Base-by-base conservation (phyloP, 2,797 vertebrate species). In the Cossypha polioptera region DNA sequence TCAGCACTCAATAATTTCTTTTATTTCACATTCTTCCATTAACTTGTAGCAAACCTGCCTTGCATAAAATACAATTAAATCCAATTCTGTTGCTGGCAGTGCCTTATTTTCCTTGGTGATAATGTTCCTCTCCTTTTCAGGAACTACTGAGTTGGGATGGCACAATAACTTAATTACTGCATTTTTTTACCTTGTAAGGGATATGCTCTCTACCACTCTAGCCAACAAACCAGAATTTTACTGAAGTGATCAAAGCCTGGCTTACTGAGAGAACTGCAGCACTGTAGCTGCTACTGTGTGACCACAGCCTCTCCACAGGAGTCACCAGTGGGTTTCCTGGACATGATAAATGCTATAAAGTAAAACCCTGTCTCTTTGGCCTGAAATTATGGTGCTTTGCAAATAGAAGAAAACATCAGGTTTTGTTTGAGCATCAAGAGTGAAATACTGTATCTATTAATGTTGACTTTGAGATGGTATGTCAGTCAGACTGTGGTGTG, bases 201-300 rank as follows among this genome's bases (percentile, higher is more conserved):
- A 10, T 8, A 50, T 3, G 3, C 0, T 72, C 2, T 76, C 14
- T 81, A 5, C 5, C 5, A 16, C 5, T 33, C 9, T 6, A 31
- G 2, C 1, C 2, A 81, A 65, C 20, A 75, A 81, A 81, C 1
- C 3, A 61, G 28, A 67, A 55, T 71, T 74, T 43, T 68, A 5
- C 2, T 53, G 7, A 87, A 42, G 4, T 51, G 13, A 36, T 4
- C 10, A 18, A 72, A 61, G 2, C 10, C 51, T 65, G 13, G 31
- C 26, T 72, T 48, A n/a, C 24, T 4, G 40, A 67, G 10, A 83
- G 5, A 13, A 26, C 10, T 50, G 33, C 18, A 91, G 24, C 22
- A 67, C 1, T 72, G 19, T 6, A 47, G 28, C 22, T 62, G 3
- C 22, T 69, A 3, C 10, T 73, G 11, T 43, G 33, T 55, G 31